phyloP scores from a whole-genome alignment of 1,140 invertebrate species.

The Hestina assimilis region DNA sequence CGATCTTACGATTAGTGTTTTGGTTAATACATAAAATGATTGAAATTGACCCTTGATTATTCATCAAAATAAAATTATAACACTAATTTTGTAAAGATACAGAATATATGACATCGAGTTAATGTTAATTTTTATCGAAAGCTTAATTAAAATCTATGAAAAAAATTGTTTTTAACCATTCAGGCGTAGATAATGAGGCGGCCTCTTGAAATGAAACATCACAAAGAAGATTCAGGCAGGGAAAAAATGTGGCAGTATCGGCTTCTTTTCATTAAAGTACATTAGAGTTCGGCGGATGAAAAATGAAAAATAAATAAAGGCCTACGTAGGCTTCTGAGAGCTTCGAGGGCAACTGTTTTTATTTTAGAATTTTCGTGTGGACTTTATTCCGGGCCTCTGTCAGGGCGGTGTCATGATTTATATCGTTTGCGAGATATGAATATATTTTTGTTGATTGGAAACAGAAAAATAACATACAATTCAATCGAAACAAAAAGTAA shows the following conservation, averaged over 20 bases:
- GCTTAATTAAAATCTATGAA: background rate
- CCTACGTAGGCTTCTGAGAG: conserved; percentile 37
- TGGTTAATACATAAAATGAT: no score
- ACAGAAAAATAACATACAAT: no score
- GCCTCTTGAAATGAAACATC: conserved; percentile 21
- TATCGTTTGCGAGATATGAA: conserved; percentile 1
- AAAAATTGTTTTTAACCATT: conserved; percentile 12
- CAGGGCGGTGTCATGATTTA: conserved; percentile 21
- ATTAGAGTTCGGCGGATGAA: conserved; percentile 66
- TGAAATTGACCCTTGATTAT: no score
- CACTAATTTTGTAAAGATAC: no score
- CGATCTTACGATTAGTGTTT: no score
- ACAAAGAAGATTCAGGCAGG: conserved; percentile 14
- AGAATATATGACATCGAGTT: no score
- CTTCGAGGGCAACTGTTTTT: conserved; percentile 33
- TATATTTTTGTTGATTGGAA: background rate
- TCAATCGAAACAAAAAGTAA: no score
- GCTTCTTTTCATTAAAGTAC: conserved; percentile 69
- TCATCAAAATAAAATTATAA: no score
- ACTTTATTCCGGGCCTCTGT: conserved; percentile 29
- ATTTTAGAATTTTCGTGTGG: conserved; percentile 37
- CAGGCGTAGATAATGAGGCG: conserved; percentile 44
- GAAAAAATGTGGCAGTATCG: conserved; percentile 51
- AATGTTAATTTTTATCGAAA: no score
- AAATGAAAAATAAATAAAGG: conserved; percentile 67